Evolutionary conservation across 92 coral and sea anemone species (phyloP), one percentile per base, ranked within the genome.

Genomic region (Pocillopora meandrina): DNA sequence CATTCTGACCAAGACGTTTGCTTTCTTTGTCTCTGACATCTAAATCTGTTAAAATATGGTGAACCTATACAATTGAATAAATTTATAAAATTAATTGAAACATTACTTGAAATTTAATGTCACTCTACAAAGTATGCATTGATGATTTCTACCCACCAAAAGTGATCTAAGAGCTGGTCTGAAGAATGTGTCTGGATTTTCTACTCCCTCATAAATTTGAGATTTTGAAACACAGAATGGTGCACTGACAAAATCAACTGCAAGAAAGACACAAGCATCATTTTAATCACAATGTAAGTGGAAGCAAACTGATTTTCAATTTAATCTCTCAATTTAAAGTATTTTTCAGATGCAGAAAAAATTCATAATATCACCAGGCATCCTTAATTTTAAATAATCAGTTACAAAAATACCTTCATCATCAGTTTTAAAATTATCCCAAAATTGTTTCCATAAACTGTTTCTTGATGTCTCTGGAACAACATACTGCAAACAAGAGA

Each of bases 181-280:
- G 83, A 95, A 95, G 86, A 95, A 95, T 18, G 93, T 90, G 57
- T 95, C 93, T 21, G 95, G 89, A 65, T 95, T 87, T 62, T 90
- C 93, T 80, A 92, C 92, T 64, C 98, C 98, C 78, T 95, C 98
- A 80, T 94, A 95, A 64, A 95, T 92, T 4, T 91, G 90, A 20
- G 80, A 92, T 80, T 95, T 95, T 61, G 95, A 87, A 61, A 95
- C 95, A 85, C 98, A 95, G 72, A 95, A 94, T 79, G 94, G 94
- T 58, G 98, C 98, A 90, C 98, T 95, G 35, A 95, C 94, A 79
- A 93, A 92, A 77, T 95, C 98, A 77, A 95, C 98, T 95, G 77
- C 47, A 93, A 84, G 33, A 33, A 49, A 12, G n/a, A 56, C 34
- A 56, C 19, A 56, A 2, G 23, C 61, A 15, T 59, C 16, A 17